Conservation (phyloP, 2,888 invertebrate species). For the Germaria angustata region DNA sequence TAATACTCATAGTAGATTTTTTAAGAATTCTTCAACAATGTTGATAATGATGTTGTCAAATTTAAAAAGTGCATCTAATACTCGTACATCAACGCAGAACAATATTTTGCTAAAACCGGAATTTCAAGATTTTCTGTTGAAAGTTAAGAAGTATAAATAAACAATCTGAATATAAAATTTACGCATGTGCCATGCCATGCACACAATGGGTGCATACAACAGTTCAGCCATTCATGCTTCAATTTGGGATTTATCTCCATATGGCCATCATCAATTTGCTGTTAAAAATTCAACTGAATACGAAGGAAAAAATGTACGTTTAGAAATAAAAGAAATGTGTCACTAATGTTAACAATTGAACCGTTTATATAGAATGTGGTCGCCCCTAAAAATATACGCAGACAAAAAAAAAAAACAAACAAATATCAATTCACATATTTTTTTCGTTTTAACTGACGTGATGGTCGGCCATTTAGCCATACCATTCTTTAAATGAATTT, state of each 20-base stretch:
- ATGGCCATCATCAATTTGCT: constrained; percentile 56
- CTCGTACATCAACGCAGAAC: constrained; percentile 21
- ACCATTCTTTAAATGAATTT: constrained; percentile 50
- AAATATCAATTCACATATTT: constrained; percentile 27
- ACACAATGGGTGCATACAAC: constrained; percentile 29
- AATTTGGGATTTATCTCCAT: constrained; percentile 61
- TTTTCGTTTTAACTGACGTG: constrained; percentile 29
- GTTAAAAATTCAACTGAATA: neutral
- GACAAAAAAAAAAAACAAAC: neutral
- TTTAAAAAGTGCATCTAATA: constrained; percentile 41
- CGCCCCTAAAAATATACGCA: constrained; percentile 2
- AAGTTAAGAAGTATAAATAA: neutral
- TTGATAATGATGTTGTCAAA: constrained; percentile 56
- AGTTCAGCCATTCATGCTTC: constrained; percentile 52
- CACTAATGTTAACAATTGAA: constrained; percentile 64
- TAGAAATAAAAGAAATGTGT: constrained; percentile 60
- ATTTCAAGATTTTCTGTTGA: constrained; percentile 12
- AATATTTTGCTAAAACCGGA: constrained; percentile 25
- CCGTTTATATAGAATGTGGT: constrained; percentile 57
- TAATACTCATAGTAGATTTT: neutral
- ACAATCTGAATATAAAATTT: constrained; percentile 27
- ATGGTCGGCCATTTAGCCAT: constrained; percentile 33
- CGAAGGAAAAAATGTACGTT: neutral
- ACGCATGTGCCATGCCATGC: constrained; percentile 47
- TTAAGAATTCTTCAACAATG: constrained; percentile 19